Evolutionary conservation across 1,140 invertebrate genomes (phyloP).

Genomic region (Conopomorpha cramerella): DNA sequence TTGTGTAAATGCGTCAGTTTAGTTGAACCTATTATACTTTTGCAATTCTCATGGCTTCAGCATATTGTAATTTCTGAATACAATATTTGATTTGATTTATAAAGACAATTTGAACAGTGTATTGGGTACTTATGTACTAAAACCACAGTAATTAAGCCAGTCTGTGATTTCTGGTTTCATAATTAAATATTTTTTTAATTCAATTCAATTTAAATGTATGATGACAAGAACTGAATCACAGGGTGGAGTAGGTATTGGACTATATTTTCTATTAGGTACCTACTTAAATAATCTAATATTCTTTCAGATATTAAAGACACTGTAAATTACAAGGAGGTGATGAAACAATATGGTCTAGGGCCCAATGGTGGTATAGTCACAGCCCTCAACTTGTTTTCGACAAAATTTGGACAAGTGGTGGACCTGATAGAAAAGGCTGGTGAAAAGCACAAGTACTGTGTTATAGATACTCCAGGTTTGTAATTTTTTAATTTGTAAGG

Average conservation of each 20-base stretch:
- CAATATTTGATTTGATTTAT: too few species aligned
- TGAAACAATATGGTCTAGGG: constrained; percentile 95
- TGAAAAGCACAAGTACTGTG: constrained; percentile 77
- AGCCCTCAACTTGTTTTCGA: constrained; percentile 95
- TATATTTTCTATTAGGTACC: not conserved
- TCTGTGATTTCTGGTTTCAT: too few species aligned
- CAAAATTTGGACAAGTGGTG: constrained; percentile 93
- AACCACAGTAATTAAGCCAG: too few species aligned
- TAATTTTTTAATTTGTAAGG: not conserved
- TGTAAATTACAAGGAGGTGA: constrained; percentile 98
- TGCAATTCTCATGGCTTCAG: not conserved
- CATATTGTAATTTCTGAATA: too few species aligned
- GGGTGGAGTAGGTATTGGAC: too few species aligned
- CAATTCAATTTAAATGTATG: too few species aligned
- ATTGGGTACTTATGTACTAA: too few species aligned
- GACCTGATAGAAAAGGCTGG: constrained; percentile 79
- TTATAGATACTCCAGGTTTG: constrained; percentile 94
- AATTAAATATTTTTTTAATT: too few species aligned
- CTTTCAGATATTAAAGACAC: constrained; percentile 94
- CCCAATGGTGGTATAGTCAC: constrained; percentile 99
- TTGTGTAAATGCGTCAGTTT: too few species aligned
- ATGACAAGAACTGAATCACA: too few species aligned
- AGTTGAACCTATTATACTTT: constrained; percentile 5
- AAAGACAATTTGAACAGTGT: too few species aligned
- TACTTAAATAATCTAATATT: constrained; percentile 7